Percentiles rank a stretch among this genome's conserved stretches.
phyloP scores from a whole-genome alignment of 2,888 invertebrate species.

The Augiades crinisus region DNA sequence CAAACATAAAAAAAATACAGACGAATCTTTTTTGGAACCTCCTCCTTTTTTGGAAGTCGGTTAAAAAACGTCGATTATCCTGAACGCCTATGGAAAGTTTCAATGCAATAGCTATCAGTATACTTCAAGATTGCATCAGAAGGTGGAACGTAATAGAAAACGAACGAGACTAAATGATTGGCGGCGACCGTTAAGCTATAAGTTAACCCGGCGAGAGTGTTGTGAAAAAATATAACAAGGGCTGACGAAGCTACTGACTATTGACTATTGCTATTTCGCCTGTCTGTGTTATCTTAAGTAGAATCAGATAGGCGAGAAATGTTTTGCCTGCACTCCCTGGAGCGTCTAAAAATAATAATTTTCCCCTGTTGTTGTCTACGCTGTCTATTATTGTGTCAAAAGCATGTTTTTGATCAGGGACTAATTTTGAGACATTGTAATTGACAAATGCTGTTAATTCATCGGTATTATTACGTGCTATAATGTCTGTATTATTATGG shows the following conservation, averaged over 20 bases:
- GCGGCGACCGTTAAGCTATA: too few relatives aligned
- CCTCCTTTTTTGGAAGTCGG: too few relatives aligned
- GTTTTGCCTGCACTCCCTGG: conserved; percentile 30
- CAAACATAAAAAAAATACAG: too few relatives aligned
- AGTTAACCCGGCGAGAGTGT: too few relatives aligned
- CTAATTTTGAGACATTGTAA: conserved; percentile 31
- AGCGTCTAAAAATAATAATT: conserved; percentile 28
- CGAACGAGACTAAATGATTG: too few relatives aligned
- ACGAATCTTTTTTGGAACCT: too few relatives aligned
- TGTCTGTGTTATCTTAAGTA: conserved; percentile 24
- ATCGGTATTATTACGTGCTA: conserved; percentile 29
- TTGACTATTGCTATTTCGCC: conserved; percentile 25
- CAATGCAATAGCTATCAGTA: too few relatives aligned
- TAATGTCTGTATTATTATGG: conserved; percentile 28
- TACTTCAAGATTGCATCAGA: too few relatives aligned
- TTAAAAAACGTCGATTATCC: too few relatives aligned
- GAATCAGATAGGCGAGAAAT: conserved; percentile 29
- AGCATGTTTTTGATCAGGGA: conserved; percentile 31
- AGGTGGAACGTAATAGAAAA: too few relatives aligned
- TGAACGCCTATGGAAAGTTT: too few relatives aligned
- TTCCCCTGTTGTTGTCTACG: conserved; percentile 16
- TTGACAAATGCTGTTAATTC: conserved; percentile 21
- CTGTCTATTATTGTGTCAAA: conserved; percentile 29
- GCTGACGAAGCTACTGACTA: conserved; percentile 11
- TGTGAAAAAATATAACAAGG: too few relatives aligned